phyloP scores from a whole-genome alignment of 1,140 invertebrate genomes.

The Ips nitidus region DNA sequence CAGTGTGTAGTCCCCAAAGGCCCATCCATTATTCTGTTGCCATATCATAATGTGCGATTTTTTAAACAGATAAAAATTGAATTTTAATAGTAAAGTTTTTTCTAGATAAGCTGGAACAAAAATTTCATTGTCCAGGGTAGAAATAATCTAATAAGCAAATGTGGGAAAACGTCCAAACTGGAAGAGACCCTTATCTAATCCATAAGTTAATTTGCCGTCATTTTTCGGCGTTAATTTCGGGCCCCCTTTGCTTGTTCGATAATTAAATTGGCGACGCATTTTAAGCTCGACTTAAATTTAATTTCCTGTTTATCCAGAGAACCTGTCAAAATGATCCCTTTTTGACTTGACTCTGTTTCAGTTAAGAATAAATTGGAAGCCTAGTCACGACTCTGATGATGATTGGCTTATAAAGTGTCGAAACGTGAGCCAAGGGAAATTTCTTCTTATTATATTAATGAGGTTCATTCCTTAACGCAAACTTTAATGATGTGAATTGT shows the following conservation, averaged over 20 bases:
- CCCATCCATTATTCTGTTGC: neutral
- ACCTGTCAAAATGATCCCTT: neutral
- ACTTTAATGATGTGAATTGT: too few species aligned
- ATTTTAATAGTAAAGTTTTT: neutral
- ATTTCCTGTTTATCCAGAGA: slow-evolving; percentile 11
- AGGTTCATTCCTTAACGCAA: too few species aligned
- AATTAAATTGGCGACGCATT: slow-evolving; percentile 12
- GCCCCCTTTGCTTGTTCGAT: slow-evolving; percentile 1
- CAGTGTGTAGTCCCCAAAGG: neutral
- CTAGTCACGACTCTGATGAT: too few species aligned
- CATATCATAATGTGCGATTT: neutral
- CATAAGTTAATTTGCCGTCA: slow-evolving; percentile 6
- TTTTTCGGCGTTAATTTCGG: slow-evolving; percentile 1
- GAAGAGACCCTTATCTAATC: neutral
- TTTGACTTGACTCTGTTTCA: too few species aligned
- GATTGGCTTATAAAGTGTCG: too few species aligned
- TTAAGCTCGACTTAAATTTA: slow-evolving; percentile 7
- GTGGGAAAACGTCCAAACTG: neutral
- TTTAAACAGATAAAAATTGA: too few species aligned
- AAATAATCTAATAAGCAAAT: neutral
- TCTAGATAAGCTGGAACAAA: neutral
- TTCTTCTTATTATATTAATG: too few species aligned
- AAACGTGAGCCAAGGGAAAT: too few species aligned
- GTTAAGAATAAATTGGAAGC: too few species aligned
- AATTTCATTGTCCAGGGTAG: neutral